Conservation (phyloP, 2,888 invertebrate species). For the Monopis laevigella region DNA sequence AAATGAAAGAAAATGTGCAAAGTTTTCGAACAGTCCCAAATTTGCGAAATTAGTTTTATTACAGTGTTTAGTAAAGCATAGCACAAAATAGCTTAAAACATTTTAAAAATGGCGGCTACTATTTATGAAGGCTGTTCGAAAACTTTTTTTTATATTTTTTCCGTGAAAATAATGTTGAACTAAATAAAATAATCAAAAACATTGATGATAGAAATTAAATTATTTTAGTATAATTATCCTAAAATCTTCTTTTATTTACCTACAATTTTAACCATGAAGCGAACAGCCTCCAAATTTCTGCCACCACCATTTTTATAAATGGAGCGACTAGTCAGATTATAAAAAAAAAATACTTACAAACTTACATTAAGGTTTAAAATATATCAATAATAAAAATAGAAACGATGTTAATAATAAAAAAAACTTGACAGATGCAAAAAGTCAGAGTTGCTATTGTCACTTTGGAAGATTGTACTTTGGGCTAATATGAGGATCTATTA, state of each 20-base stretch:
- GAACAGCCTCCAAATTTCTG: slow-evolving; percentile 69
- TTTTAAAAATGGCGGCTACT: slow-evolving; percentile 55
- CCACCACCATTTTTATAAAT: slow-evolving; percentile 47
- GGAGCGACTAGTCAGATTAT: slow-evolving; percentile 11
- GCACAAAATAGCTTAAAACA: slow-evolving; percentile 38
- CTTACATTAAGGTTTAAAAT: too few species aligned
- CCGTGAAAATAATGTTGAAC: slow-evolving; percentile 36
- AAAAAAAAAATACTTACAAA: too few species aligned
- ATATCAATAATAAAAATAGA: too few species aligned
- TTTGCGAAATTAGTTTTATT: background rate
- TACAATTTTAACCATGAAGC: slow-evolving; percentile 25
- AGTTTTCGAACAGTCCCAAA: slow-evolving; percentile 69
- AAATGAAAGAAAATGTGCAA: slow-evolving; percentile 40
- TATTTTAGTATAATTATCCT: too few species aligned
- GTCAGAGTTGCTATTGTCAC: too few species aligned
- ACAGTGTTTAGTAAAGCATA: slow-evolving; percentile 28
- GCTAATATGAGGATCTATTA: too few species aligned
- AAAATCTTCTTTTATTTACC: slow-evolving; percentile 30
- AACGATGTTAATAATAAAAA: too few species aligned
- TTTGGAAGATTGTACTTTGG: too few species aligned
- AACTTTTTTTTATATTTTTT: slow-evolving; percentile 57
- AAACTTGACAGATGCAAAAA: too few species aligned
- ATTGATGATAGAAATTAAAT: slow-evolving; percentile 32
- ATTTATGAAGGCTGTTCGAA: slow-evolving; percentile 74
- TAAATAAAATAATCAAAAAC: slow-evolving; percentile 31